Percentiles rank a stretch among this genome's conserved stretches.
phyloP scores from a whole-genome alignment of 2,888 invertebrate genomes.

The Sinotaia quadrata region DNA sequence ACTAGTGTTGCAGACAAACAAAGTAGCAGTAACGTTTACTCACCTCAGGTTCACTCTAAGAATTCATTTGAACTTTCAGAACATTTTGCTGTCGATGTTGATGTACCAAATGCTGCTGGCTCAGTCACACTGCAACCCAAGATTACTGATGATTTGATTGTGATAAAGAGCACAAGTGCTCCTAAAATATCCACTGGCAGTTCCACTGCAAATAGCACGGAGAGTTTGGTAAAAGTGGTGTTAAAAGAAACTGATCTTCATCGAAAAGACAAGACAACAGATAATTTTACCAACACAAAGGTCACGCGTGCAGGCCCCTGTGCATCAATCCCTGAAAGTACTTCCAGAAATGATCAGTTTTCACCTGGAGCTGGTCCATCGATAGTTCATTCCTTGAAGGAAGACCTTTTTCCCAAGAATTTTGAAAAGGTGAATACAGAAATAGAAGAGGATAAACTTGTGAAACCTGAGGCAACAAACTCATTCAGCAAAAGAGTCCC shows the following conservation, averaged over 20 bases:
- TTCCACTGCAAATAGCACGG: not conserved
- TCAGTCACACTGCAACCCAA: not conserved
- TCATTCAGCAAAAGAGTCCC: not conserved
- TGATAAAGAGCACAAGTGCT: too few species aligned
- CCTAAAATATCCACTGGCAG: too few species aligned
- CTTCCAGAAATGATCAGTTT: too few species aligned
- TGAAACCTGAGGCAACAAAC: too few species aligned
- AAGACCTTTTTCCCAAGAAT: too few species aligned
- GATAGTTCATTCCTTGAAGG: too few species aligned
- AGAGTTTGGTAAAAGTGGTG: not conserved
- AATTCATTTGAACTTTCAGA: not conserved
- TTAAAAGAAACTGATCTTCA: not conserved
- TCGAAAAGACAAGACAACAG: not conserved
- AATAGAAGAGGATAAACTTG: too few species aligned
- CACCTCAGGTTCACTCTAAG: not conserved
- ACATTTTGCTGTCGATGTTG: not conserved
- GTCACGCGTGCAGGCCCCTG: not conserved
- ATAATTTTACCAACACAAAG: not conserved
- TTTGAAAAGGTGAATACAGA: too few species aligned
- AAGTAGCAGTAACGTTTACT: not conserved
- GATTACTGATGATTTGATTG: too few species aligned
- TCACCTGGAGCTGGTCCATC: too few species aligned
- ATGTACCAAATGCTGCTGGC: slow-evolving; percentile 6
- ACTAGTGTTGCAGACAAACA: not conserved
- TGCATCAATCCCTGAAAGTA: not conserved